Base-by-base conservation (phyloP, 2,888 invertebrate genomes). In the Matsumyia berberina region DNA sequence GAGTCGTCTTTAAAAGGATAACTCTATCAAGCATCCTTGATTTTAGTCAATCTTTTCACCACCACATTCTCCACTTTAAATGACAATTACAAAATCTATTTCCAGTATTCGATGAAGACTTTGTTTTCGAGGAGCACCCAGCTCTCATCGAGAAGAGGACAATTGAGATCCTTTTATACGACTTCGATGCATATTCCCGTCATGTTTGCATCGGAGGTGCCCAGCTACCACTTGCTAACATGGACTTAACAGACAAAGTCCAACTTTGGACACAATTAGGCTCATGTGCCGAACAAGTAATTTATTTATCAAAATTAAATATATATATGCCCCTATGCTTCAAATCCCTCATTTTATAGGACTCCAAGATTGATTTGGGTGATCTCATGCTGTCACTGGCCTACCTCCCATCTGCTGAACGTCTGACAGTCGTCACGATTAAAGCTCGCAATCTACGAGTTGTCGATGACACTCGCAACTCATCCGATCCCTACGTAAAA, bases 401-500 rank as follows among this genome's bases (percentile, higher is more conserved):
- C 88, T 98, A 97, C 91, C 93, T 98, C 39, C 97, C 97, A 11
- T 97, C 97, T 19, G 98, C 98, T 24, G 97, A 97, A 12, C 94
- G 98, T 29, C 93, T 98, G 17, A 97, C 97, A 0, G 95, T 98
- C 19, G 98, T 97, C 0, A 94, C 98, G 49, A 96, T 98, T 87
- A 98, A 98, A 92, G 98, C 96, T 0, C 94, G 97, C 86, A 97
- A 97, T 90, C 93, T 98, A 15, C 96, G 97, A 90, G 97, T 97
- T 33, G 97, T 98, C 95, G 98, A 98, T 90, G 97, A 98, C 88
- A 97, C 97, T 39, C 91, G 93, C 57, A 98, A 98, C 87, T 96
- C 97, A 33, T 98, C 93, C 95, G 98, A 98, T 94, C 98, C 98
- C 0, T 98, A 98, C 91, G 97, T 98, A 72, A 98, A 98, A 92